Base-by-base conservation (phyloP, 2,888 invertebrate genomes). In the Pterobdella sp. region DNA sequence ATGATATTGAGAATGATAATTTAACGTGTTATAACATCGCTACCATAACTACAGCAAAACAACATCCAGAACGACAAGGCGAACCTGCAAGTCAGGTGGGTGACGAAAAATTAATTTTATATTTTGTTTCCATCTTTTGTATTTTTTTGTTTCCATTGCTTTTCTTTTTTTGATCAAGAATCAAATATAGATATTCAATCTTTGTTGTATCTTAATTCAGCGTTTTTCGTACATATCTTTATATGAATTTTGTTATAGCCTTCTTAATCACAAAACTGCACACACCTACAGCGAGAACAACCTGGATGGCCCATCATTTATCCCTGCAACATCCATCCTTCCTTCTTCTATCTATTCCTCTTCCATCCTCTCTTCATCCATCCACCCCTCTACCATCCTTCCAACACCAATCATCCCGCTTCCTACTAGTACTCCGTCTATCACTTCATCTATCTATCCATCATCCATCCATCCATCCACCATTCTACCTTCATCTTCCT, bases 311-410 rank as follows among this genome's bases (percentile, higher is more conserved):
- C n/a, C n/a, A n/a, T n/a, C n/a, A n/a, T n/a, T n/a, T n/a, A n/a
- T n/a, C n/a, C n/a, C n/a, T n/a, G n/a, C n/a, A n/a, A n/a, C n/a
- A n/a, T n/a, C n/a, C n/a, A n/a, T n/a, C n/a, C n/a, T n/a, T n/a
- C n/a, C n/a, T n/a, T n/a, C n/a, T n/a, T n/a, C n/a, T n/a, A 42
- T 42, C 60, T n/a, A 18, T 26, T 56, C 60, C 60, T 56, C 60
- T 26, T n/a, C n/a, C 60, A n/a, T 56, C 60, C n/a, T n/a, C 26
- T 22, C 60, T 4, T 56, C 60, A 56, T 56, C 60, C 60, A 7
- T 56, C 60, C 60, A 56, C 26, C 60, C 7, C 18, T 56, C 60
- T 56, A 3, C n/a, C n/a, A 18, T 56, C 4, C n/a, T 26, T 18
- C n/a, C 60, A 56, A 14, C 49, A 42, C 49, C 49, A 7, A 4